Evolutionary conservation across 1,140 invertebrate species (phyloP).

Genomic region (Drosophila pseudoananassae): DNA sequence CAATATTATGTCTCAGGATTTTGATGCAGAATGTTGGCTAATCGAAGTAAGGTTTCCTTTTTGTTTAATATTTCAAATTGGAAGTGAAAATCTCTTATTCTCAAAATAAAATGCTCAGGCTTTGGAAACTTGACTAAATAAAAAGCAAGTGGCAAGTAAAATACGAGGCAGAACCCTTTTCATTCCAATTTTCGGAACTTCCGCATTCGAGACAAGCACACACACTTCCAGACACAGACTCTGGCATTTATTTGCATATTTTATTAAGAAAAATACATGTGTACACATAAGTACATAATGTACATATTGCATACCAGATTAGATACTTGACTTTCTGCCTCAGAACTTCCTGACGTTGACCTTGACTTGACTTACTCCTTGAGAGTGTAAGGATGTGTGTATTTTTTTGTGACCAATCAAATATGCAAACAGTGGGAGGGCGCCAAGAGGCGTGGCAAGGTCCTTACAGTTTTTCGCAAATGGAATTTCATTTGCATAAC

Average conservation of each 20-base stretch:
- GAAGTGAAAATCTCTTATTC: conserved; percentile 57
- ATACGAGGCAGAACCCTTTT: conserved; percentile 37
- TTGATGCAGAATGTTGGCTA: no score
- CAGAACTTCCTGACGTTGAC: conserved; percentile 49
- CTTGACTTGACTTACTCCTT: conserved; percentile 40
- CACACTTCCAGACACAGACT: not conserved
- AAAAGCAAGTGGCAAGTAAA: conserved; percentile 39
- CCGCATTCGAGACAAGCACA: not conserved
- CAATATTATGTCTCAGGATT: no score
- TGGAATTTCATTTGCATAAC: conserved; percentile 77
- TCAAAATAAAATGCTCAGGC: no score
- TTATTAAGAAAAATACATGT: conserved; percentile 46
- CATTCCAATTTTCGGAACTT: conserved; percentile 38
- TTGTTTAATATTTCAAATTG: conserved; percentile 66
- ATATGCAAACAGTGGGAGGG: conserved; percentile 69
- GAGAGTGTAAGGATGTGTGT: conserved; percentile 9
- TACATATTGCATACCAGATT: conserved; percentile 48
- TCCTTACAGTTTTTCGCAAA: conserved; percentile 39
- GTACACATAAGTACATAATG: conserved; percentile 35
- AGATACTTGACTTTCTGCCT: conserved; percentile 45
- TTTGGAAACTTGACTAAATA: conserved; percentile 26
- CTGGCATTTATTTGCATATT: conserved; percentile 72
- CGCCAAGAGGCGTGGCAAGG: conserved; percentile 27
- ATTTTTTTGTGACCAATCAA: conserved; percentile 76
- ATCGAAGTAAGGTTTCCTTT: no score